phyloP scores from a whole-genome alignment of 2,797 vertebrate genomes.

The Pelobates cultripes region DNA sequence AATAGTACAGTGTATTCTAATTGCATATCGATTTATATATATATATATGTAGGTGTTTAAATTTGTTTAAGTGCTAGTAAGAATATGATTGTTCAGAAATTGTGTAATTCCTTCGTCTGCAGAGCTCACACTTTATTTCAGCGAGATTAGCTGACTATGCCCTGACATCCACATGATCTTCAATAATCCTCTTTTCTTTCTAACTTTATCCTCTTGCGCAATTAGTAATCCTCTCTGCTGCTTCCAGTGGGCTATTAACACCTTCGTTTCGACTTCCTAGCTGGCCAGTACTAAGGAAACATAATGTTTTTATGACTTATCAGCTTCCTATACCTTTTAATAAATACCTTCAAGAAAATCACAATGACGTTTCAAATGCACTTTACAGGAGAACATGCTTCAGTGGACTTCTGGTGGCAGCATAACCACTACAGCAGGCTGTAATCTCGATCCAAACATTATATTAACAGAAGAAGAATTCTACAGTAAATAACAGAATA shows the following conservation, averaged over 20 bases:
- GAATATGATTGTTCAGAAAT: too few relatives aligned
- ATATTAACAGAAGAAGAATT: too few relatives aligned
- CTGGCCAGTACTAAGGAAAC: not conserved
- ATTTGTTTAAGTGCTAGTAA: too few relatives aligned
- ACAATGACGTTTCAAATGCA: too few relatives aligned
- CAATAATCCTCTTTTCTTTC: conserved; percentile 40
- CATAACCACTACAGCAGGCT: too few relatives aligned
- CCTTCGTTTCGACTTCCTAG: conserved; percentile 7
- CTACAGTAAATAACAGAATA: too few relatives aligned
- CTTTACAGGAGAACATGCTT: too few relatives aligned
- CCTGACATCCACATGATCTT: conserved; percentile 21
- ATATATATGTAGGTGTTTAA: too few relatives aligned
- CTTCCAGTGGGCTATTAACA: conserved; percentile 23
- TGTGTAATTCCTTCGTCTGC: not conserved
- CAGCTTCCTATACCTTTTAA: not conserved
- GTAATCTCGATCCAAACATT: too few relatives aligned
- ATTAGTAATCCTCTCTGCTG: conserved; percentile 45
- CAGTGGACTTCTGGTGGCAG: too few relatives aligned
- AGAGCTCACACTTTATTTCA: not conserved
- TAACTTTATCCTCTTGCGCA: conserved; percentile 35
- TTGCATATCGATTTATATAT: too few relatives aligned
- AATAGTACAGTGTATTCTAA: too few relatives aligned
- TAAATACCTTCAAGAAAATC: not conserved
- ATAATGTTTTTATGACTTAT: not conserved
- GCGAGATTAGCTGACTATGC: not conserved